Percentiles rank a stretch among this genome's conserved stretches.
phyloP scores from a whole-genome alignment of 2,113 vertebrate species.

The Corythaixoides concolor region DNA sequence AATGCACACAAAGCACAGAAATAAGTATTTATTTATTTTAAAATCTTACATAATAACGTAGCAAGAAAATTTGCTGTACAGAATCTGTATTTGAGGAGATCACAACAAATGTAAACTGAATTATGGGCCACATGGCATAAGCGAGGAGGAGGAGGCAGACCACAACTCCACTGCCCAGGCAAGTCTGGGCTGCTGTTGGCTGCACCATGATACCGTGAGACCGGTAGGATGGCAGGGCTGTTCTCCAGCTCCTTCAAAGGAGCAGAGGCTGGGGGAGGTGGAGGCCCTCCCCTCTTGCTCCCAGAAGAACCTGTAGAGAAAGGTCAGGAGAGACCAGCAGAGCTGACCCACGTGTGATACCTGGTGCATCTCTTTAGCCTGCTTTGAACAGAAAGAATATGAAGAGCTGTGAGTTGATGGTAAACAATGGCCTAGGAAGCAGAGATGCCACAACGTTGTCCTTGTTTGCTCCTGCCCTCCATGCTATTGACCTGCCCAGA shows the following conservation, averaged over 20 bases:
- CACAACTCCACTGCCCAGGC: background rate
- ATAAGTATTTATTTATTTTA: background rate
- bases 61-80: background rate
- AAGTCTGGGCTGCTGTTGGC: background rate
- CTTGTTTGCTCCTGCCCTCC: background rate
- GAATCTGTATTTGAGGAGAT: background rate
- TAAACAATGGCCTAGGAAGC: background rate
- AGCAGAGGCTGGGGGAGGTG: background rate
- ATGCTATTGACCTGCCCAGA: background rate
- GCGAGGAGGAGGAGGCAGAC: background rate
- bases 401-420: background rate
- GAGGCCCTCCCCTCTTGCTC: background rate
- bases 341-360: background rate
- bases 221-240: too few relatives aligned
- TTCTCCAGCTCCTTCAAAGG: background rate
- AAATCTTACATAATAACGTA: background rate
- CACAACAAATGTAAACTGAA: background rate
- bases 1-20: background rate
- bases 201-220: background rate
- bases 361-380: background rate
- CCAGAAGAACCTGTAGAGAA: background rate
- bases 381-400: background rate
- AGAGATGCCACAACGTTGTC: background rate
- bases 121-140: background rate
- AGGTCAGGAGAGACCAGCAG: background rate